phyloP scores from a whole-genome alignment of 1,140 invertebrate species.

The Tetraneura akinire region DNA sequence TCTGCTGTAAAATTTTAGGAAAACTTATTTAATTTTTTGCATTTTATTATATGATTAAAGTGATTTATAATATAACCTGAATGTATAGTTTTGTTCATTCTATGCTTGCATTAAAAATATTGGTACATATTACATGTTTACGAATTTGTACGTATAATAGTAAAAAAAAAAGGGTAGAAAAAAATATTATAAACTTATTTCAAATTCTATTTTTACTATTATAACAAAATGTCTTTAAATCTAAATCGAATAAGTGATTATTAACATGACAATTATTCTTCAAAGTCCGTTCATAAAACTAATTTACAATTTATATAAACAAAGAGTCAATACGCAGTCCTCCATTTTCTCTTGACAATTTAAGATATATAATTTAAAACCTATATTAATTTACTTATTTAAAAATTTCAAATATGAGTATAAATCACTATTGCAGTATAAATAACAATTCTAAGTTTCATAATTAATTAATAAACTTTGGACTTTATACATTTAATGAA shows the following conservation, averaged over 20 bases:
- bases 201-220: too few species aligned
- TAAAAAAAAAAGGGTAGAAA: too few species aligned
- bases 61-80: too few species aligned
- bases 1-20: too few species aligned
- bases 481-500: background rate
- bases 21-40: too few species aligned
- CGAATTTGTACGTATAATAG: too few species aligned
- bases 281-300: background rate
- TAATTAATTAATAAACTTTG: slow-evolving; percentile 24
- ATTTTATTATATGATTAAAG: too few species aligned
- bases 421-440: background rate
- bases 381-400: background rate
- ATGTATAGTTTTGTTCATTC: too few species aligned
- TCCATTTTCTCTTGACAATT: background rate
- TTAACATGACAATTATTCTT: background rate
- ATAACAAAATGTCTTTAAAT: too few species aligned
- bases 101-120: too few species aligned
- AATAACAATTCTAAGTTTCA: background rate
- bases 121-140: too few species aligned
- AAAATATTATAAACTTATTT: too few species aligned
- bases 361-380: background rate
- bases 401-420: background rate
- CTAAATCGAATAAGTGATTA: background rate
- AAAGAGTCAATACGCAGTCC: background rate
- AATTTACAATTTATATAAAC: background rate